Conservation (phyloP, 64 coral and sea anemone genomes). For the Montipora foliosa region DNA sequence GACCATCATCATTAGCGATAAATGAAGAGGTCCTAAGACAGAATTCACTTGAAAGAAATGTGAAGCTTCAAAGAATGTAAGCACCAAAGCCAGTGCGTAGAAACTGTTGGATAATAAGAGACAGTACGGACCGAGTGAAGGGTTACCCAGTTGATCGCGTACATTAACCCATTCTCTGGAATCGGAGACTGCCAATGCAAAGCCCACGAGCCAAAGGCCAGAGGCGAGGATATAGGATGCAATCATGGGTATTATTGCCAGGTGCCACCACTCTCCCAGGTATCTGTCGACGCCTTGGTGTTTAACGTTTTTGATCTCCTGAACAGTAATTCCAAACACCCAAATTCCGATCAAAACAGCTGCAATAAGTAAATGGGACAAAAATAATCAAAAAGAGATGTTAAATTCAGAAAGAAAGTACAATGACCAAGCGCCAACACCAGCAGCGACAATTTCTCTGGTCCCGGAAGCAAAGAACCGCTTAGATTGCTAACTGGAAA, state of each 20-base stretch:
- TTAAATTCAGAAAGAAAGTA: too few species aligned
- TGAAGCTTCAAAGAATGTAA: conserved; percentile 65
- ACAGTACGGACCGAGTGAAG: conserved; percentile 24
- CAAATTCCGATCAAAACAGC: conserved; percentile 73
- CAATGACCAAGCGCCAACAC: too few species aligned
- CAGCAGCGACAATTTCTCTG: too few species aligned
- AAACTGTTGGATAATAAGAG: conserved; percentile 78
- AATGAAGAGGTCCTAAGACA: conserved; percentile 65
- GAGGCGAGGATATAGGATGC: conserved; percentile 61
- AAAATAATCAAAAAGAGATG: too few species aligned
- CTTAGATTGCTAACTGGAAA: too few species aligned
- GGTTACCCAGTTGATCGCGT: neutral
- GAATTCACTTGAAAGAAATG: conserved; percentile 62
- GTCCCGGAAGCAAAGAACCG: too few species aligned
- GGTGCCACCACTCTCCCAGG: conserved; percentile 76
- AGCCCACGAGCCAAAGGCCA: conserved; percentile 69
- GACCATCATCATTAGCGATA: conserved; percentile 78
- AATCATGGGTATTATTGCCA: conserved; percentile 60
- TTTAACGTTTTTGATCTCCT: conserved; percentile 80
- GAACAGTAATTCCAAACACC: conserved; percentile 71
- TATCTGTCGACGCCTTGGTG: conserved; percentile 58
- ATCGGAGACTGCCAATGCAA: neutral
- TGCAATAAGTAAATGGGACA: neutral
- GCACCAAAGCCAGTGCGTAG: conserved; percentile 60
- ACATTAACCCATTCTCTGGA: conserved; percentile 4